These are phyloP conservation scores for Drosophila rellima DNA, from an alignment of 2,888 invertebrate species.

Conservation along the genomic window DNA sequence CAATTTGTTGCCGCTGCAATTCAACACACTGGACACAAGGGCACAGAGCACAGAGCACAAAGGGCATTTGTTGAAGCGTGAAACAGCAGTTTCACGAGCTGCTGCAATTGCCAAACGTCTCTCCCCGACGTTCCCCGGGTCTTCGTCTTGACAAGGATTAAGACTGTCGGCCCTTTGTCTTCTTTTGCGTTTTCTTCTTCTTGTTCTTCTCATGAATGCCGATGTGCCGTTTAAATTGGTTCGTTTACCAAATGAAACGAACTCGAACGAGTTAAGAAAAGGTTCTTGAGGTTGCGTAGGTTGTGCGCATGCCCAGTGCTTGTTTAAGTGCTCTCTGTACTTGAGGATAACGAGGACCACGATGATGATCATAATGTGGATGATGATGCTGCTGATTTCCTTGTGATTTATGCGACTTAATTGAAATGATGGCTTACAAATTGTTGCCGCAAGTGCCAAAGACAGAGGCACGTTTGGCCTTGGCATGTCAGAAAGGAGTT, in stretches of 20 bases:
- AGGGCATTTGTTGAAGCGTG: slow-evolving; percentile 77
- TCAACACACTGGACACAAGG: slow-evolving; percentile 28
- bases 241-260: slow-evolving; percentile 73
- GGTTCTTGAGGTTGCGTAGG: slow-evolving; percentile 63
- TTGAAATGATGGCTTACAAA: slow-evolving; percentile 81
- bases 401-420: slow-evolving; percentile 79
- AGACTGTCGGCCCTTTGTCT: slow-evolving; percentile 59
- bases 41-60: slow-evolving; percentile 45
- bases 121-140: slow-evolving; percentile 1
- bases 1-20: slow-evolving; percentile 68
- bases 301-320: slow-evolving; percentile 64
- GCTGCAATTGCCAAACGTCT: slow-evolving; percentile 54
- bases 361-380: slow-evolving; percentile 30
- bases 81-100: slow-evolving; percentile 79
- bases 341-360: slow-evolving; percentile 74
- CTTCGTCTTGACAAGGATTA: slow-evolving; percentile 63
- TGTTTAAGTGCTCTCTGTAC: slow-evolving; percentile 70
- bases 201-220: slow-evolving; percentile 4
- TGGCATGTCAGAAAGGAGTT: slow-evolving; percentile 42
- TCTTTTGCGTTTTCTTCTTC: slow-evolving; percentile 3
- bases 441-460: slow-evolving; percentile 68
- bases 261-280: slow-evolving; percentile 56
- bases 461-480: slow-evolving; percentile 42
- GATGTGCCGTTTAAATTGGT: slow-evolving; percentile 73
- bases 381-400: slow-evolving; percentile 67